These are phyloP conservation scores for Microcebus ravelobensis DNA, from an alignment of 2,113 vertebrate genomes.

Conservation along the genomic window DNA sequence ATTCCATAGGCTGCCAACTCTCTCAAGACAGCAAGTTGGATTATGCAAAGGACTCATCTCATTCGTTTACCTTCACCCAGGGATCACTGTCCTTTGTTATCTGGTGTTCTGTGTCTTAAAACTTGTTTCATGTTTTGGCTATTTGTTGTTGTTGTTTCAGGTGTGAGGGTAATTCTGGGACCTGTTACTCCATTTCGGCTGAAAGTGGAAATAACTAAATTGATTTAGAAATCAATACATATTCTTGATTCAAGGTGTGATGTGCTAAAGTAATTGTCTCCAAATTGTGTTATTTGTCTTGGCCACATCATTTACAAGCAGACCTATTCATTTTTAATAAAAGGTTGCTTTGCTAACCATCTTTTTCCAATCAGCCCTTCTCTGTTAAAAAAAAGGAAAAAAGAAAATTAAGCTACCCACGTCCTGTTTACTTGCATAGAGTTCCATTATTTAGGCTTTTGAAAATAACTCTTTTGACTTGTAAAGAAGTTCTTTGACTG, in stretches of 20 bases:
- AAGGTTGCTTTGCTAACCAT: neutral
- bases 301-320: neutral
- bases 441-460: slow-evolving; percentile 12
- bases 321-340: neutral
- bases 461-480: slow-evolving; percentile 21
- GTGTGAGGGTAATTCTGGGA: neutral
- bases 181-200: neutral
- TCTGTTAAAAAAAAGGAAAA: neutral
- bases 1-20: neutral
- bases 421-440: slow-evolving; percentile 33
- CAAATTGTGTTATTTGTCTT: neutral
- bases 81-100: neutral
- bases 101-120: neutral
- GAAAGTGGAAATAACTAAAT: slow-evolving; percentile 34
- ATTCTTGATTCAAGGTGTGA: neutral
- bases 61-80: neutral
- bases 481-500: neutral
- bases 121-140: neutral
- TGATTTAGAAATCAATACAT: neutral
- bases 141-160: neutral
- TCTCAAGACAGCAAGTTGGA: neutral
- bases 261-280: neutral
- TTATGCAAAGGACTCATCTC: neutral
- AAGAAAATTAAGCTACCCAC: neutral
- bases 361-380: neutral